phyloP scores from a whole-genome alignment of 2,888 invertebrate species.

The Globia sparganii region DNA sequence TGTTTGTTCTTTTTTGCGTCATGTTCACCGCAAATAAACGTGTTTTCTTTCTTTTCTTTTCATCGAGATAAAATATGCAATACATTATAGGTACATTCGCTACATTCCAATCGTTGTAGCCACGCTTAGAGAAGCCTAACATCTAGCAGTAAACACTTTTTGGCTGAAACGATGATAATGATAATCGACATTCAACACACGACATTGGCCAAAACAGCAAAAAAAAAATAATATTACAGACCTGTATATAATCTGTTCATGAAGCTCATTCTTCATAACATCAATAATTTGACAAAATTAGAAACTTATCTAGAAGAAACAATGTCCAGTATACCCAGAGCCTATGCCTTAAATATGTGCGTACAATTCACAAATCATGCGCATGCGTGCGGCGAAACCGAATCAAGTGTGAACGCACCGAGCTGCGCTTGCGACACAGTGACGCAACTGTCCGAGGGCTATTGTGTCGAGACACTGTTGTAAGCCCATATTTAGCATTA shows the following conservation, averaged over 20 bases:
- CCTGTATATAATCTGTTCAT: no score
- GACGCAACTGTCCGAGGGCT: constrained; percentile 71
- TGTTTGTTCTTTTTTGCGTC: no score
- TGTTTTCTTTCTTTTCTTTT: no score
- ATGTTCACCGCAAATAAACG: no score
- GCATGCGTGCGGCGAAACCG: constrained; percentile 79
- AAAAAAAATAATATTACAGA: no score
- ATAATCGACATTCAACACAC: background rate
- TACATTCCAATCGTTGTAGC: no score
- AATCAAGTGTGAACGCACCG: constrained; percentile 83
- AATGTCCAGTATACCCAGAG: constrained; percentile 30
- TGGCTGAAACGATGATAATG: background rate
- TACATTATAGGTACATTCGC: no score
- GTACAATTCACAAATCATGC: constrained; percentile 70
- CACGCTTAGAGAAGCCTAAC: background rate
- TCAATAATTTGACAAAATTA: background rate
- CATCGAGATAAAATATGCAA: no score
- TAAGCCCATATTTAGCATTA: constrained; percentile 63
- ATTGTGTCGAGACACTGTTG: constrained; percentile 63
- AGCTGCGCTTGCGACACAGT: constrained; percentile 74
- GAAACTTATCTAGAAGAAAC: background rate
- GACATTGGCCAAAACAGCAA: no score
- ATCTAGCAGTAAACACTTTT: no score
- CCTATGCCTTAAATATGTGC: constrained; percentile 50
- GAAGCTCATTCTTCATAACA: background rate